Percentiles rank a stretch among this genome's conserved stretches.
Evolutionary conservation across 2,888 invertebrate genomes (phyloP).

Genomic region (Yponomeuta plumbellus): DNA sequence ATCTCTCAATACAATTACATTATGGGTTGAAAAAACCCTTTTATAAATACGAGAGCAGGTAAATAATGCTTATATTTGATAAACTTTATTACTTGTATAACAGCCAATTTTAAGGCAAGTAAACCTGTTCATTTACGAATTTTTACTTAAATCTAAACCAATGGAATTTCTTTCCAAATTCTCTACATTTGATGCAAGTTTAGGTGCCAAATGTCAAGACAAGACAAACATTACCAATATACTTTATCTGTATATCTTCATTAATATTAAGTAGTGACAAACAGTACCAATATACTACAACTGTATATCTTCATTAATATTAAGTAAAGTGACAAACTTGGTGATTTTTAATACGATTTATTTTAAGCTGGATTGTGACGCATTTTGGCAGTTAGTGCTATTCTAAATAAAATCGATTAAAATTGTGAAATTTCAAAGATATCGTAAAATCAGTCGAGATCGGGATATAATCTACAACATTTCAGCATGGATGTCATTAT

Average conservation of each 20-base stretch:
- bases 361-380: background rate
- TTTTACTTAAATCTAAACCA: background rate
- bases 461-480: too few species aligned
- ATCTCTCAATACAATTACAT: background rate
- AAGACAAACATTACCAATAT: too few species aligned
- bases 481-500: too few species aligned
- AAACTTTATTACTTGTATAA: conserved; percentile 28
- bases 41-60: background rate
- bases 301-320: too few species aligned
- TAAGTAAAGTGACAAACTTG: background rate
- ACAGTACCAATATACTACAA: too few species aligned
- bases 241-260: too few species aligned
- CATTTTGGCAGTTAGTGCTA: background rate
- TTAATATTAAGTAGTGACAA: too few species aligned
- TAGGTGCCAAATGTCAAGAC: too few species aligned
- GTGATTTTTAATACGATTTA: background rate
- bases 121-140: conserved; percentile 41
- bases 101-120: conserved; percentile 68
- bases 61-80: conserved; percentile 2
- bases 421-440: background rate
- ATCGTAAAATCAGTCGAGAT: too few species aligned
- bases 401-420: background rate
- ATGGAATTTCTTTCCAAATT: too few species aligned
- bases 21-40: background rate
- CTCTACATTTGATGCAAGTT: too few species aligned